Evolutionary conservation across 2,113 vertebrate species (phyloP), one percentile per base, ranked within the genome.

Genomic region (Crocuta crocuta): DNA sequence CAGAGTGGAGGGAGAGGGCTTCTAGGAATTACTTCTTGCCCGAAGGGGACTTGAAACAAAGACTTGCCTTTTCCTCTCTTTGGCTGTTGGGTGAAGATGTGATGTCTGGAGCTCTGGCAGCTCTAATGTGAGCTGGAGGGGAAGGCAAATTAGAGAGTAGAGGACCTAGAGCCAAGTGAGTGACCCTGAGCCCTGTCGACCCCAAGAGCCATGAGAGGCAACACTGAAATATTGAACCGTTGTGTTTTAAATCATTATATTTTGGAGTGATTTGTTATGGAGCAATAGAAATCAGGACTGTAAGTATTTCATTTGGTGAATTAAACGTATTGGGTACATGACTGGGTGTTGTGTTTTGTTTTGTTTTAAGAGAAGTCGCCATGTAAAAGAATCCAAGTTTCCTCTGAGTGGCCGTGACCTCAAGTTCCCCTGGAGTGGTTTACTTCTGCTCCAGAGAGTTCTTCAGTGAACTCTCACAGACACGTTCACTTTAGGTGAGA

Each of bases 61-160:
- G 23, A 70, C 31, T 83, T 70, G 50, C 61, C 23, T 63, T 63
- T 35, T 70, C 33, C 53, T 92, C 39, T 16, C n/a, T 84, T 84
- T 28, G n/a, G 17, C 4, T 33, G 10, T 35, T 55, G 63, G 55
- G 10, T 19, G 12, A 45, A 8, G 53, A 21, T 63, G 89, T 45
- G 89, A 71, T 55, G 33, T 5, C 23, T 82, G 96, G 83, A 63
- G 82, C 73, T 50, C n/a, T 71, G 43, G 93, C 96, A 71, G 53
- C 70, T 3, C 0, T 35, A 0, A 7, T 45, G n/a, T 39, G 70
- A 45, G 7, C n/a, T 45, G 92, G 84, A 70, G 16, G 53, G 24
- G 23, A 84, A 45, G n/a, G 28, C 4, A 4, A n/a, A 2, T 50
- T 11, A 8, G 21, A 7, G 12, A 82, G n/a, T 35, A 83, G 43